These are phyloP conservation scores for Smithornis capensis DNA, from an alignment of 2,113 vertebrate genomes.

Conservation along the genomic window DNA sequence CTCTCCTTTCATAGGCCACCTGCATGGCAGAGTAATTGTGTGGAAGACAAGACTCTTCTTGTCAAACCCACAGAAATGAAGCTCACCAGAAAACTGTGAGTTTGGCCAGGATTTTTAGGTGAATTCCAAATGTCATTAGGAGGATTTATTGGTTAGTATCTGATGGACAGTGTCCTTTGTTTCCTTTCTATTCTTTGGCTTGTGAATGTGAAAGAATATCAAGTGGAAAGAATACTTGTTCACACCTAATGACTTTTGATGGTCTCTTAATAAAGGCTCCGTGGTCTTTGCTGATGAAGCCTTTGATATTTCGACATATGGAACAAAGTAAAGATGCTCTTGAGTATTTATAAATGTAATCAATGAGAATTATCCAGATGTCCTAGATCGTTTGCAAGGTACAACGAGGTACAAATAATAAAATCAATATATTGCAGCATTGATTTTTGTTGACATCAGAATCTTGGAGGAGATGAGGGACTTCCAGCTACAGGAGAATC, in stretches of 20 bases:
- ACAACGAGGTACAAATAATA: neutral
- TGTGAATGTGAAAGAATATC: neutral
- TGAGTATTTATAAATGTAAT: neutral
- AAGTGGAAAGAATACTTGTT: neutral
- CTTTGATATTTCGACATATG: neutral
- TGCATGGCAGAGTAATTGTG: neutral
- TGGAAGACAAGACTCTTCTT: neutral
- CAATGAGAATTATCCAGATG: neutral
- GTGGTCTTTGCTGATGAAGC: neutral
- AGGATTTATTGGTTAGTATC: neutral
- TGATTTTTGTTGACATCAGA: neutral
- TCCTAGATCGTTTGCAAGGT: neutral
- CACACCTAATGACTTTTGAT: neutral
- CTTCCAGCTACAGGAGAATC: neutral
- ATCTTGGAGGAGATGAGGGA: neutral
- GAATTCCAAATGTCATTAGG: neutral
- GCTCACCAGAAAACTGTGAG: neutral
- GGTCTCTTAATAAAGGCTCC: neutral
- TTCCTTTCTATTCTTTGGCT: neutral
- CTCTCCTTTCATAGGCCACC: neutral
- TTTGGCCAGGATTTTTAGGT: conserved; percentile 1
- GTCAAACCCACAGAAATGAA: neutral
- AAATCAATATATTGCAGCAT: neutral
- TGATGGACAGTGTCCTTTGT: neutral
- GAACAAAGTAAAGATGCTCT: neutral